Evolutionary conservation across 2,113 vertebrate species (phyloP), one percentile per base, ranked within the genome.

Genomic region (Oryzias celebensis): DNA sequence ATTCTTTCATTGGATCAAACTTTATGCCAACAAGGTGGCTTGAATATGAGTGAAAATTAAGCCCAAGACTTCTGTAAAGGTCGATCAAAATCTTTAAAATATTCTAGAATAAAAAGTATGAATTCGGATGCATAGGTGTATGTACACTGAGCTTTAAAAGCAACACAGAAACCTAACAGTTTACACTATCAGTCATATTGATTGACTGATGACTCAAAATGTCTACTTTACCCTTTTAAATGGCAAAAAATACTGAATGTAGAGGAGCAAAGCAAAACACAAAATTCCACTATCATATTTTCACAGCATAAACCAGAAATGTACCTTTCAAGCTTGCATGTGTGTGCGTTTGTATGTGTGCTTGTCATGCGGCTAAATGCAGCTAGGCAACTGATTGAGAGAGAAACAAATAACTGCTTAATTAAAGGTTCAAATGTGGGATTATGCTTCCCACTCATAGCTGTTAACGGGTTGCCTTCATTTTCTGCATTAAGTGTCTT

Each of bases 1-100:
- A 80, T 81, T 74, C 78, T 81, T 87, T 88, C 85, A 87, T 88
- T 64, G 1, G 73, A 80, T 83, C 72, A 73, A 76, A 78, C 71
- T 79, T 70, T 68, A 69, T 80, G 80, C 78, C 83, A 73, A 65
- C 58, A 49, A 18, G 73, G 71, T 73, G 73, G 64, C 61, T 58
- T 53, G 62, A 77, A 79, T 82, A 61, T 72, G 66, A 75, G 59
- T 64, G 71, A 83, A 77, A 84, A 75, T 58, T 58, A 57, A 23
- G 62, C 48, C 1, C 28, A 36, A 2, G 42, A 44, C 45, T n/a
- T 52, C 54, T 56, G 75, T 63, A 88, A 89, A 87, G 82, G 84
- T 85, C 68, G 64, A 78, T 77, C 67, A 65, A 78, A 75, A 87
- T 85, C 67, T 74, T 81, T 74, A 22, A 79, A 72, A 60, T 49